Conservation (phyloP, 1,140 invertebrate species). For the Brachionus koreanus region DNA sequence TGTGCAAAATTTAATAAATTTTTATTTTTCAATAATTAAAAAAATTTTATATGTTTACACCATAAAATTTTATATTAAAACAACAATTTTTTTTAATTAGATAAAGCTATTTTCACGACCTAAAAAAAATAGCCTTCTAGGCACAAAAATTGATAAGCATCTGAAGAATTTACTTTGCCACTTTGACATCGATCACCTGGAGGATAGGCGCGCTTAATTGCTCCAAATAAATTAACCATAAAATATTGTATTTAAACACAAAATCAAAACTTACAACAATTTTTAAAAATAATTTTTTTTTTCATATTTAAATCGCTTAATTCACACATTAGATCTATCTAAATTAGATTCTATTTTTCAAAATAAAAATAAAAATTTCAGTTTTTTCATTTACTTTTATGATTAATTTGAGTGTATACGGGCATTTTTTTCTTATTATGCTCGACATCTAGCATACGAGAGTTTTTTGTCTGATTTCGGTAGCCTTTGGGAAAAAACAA, state of each 20-base stretch:
- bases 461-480: not conserved
- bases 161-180: not conserved
- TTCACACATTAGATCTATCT: not conserved
- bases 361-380: no score
- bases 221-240: conserved; percentile 14
- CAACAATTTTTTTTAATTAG: not conserved
- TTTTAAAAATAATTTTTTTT: not conserved
- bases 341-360: no score
- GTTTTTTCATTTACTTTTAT: no score
- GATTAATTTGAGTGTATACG: not conserved
- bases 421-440: not conserved
- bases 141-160: not conserved
- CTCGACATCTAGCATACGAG: not conserved
- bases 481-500: not conserved
- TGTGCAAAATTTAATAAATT: not conserved
- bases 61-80: no score
- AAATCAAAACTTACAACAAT: not conserved
- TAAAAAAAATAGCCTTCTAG: not conserved
- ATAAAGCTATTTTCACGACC: not conserved
- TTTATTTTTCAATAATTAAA: not conserved
- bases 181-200: not conserved
- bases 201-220: not conserved
- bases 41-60: not conserved
- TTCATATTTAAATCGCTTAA: not conserved
- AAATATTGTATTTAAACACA: conserved; percentile 14